Base-by-base conservation (phyloP, 2,797 vertebrate species). In the Smutsia gigantea region DNA sequence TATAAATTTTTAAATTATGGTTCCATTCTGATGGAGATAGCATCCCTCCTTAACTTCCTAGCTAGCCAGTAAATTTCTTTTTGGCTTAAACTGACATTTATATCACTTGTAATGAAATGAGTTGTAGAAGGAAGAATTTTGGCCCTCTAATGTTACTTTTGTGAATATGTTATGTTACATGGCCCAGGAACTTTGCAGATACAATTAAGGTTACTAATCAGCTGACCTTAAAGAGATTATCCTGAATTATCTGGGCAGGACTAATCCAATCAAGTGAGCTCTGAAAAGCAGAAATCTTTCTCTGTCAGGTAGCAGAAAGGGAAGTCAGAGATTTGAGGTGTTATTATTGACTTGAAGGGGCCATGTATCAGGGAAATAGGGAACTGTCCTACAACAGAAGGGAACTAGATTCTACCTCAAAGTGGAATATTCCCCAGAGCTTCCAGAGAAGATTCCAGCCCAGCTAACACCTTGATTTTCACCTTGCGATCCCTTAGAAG, bases 221-320 rank as follows among this genome's bases (percentile, higher is more conserved):
- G 46, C 15, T 89, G 34, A 86, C 21, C 9, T 94, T 90, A 59
- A 96, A 96, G 34, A 69, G 21, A 74, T 46, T 46, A 71, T 75
- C 64, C 21, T 55, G 13, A 7, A 11, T 94, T 81, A 79, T 81
- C 46, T 79, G 49, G n/a, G 34, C 7, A 39, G 27, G 5, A 11
- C 21, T 89, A 78, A 86, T 83, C 5, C 87, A 84, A 53, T 66
- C 29, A 64, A 9, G 59, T 18, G 86, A 63, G 14, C 31, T 21
- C 51, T 90, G 42, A 81, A 81, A 87, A 95, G 27, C 59, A 66
- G 23, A 96, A n/a, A 18, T 51, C 8, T 74, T 93, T 93, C 29
- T 85, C 53, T 55, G 59, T 10, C 31, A 85, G 17, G 37, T n/a
- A 83, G 29, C 42, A 75, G 61, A 84, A 86, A 7, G 21, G 61